Base-by-base conservation (phyloP, 2,888 invertebrate species). In the Cynaeus angustus region DNA sequence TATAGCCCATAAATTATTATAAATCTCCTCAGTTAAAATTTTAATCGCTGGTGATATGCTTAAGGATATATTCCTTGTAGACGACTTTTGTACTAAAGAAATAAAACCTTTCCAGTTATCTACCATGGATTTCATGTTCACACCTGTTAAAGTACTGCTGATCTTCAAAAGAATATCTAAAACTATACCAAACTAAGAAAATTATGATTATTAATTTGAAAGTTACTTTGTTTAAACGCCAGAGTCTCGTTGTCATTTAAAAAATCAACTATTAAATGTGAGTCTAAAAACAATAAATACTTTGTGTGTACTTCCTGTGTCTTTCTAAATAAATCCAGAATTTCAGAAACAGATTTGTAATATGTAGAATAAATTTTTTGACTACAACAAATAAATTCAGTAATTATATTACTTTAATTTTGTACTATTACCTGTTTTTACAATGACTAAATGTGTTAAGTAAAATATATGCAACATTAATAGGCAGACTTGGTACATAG, bases 71-170 rank as follows among this genome's bases (percentile, higher is more conserved):
- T 12, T 14, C 14, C 37, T 5, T 1, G 30, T 6, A n/a, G 14
- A 86, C 75, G 10, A 75, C 74, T 71, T 80, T 82, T 46, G 86
- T 83, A 43, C 76, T 75, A 89, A 80, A 26, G 80, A 74, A 3
- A 83, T 84, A 73, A 84, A 88, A 0, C 85, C 86, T 74, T 88
- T 89, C 88, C 88, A 89, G 73, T 88, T 88, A 55, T 87, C 88
- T 0, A 87, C 87, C 86, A 88, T 86, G 0, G 88, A 86, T 76
- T 88, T 89, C 0, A 87, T 83, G 79, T 88, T 89, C 50, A 89
- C 78, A 1, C 81, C 82, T 48, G 86, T 85, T 0, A 88, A 85
- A 37, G 87, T 80, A 72, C 86, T 84, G 3, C 88, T 87, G 43
- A 88, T 87, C 71, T 83, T 82, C 65, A 87, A 79, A 71, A 88